These are phyloP conservation scores for Periplaneta americana DNA, from an alignment of 1,140 invertebrate species.

Conservation along the genomic window DNA sequence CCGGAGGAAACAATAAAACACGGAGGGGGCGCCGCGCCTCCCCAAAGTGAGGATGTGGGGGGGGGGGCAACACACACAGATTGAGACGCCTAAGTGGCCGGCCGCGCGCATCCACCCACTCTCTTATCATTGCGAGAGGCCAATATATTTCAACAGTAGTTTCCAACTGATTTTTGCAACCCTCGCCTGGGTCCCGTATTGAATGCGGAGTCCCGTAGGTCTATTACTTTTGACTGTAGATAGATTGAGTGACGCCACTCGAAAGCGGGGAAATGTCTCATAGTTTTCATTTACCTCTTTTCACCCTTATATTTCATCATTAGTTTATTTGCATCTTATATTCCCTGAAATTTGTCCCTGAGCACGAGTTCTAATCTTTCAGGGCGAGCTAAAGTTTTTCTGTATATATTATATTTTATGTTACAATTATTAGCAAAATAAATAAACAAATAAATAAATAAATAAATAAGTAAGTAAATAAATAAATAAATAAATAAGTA, in stretches of 20 bases:
- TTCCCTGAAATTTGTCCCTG: too few relatives aligned
- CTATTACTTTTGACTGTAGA: background rate
- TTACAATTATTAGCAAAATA: too few relatives aligned
- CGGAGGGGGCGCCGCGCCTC: background rate
- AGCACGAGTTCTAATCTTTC: too few relatives aligned
- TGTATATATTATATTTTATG: too few relatives aligned
- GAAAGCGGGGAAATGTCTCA: background rate
- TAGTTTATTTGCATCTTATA: background rate
- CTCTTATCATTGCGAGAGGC: background rate
- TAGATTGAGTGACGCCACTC: background rate
- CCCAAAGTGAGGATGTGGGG: background rate
- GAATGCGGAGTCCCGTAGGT: background rate
- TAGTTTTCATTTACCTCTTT: background rate
- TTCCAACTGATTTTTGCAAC: background rate
- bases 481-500: too few relatives aligned
- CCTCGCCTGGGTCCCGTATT: background rate
- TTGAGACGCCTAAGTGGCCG: background rate
- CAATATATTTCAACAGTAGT: background rate
- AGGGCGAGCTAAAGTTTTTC: too few relatives aligned
- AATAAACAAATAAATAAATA: too few relatives aligned
- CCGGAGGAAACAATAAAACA: conserved; percentile 13
- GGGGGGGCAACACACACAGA: background rate
- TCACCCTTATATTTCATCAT: too few relatives aligned
- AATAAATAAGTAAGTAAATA: too few relatives aligned
- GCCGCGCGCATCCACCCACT: background rate